phyloP scores from a whole-genome alignment of 2,797 vertebrate species.

The Sylvilagus floridanus region DNA sequence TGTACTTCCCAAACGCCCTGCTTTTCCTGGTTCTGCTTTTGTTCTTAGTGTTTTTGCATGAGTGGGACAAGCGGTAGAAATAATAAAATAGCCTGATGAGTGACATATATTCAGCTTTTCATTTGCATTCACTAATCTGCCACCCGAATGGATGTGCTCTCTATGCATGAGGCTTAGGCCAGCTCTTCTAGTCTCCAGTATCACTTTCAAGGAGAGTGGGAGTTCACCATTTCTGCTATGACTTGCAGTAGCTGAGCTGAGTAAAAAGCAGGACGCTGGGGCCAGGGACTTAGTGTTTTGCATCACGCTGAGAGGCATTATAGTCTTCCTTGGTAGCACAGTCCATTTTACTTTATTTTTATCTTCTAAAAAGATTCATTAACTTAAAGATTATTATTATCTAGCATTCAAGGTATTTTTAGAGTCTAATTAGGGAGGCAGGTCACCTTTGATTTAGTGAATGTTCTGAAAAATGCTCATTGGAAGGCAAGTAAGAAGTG shows the following conservation, averaged over 20 bases:
- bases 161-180: neutral
- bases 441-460: conserved; percentile 80
- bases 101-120: neutral
- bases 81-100: neutral
- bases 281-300: conserved; percentile 57
- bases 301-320: conserved; percentile 63
- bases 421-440: conserved; percentile 80
- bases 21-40: conserved; percentile 35
- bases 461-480: conserved; percentile 74
- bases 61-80: conserved; percentile 19
- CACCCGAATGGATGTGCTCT: neutral
- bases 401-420: conserved; percentile 80
- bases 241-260: conserved; percentile 6
- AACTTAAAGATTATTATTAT: conserved; percentile 83
- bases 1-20: neutral
- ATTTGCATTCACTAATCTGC: neutral
- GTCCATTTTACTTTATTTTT: conserved; percentile 79
- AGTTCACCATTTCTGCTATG: neutral
- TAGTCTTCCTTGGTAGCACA: conserved; percentile 62
- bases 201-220: neutral
- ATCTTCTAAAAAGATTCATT: conserved; percentile 77
- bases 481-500: conserved; percentile 77
- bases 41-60: conserved; percentile 7
- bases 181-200: neutral
- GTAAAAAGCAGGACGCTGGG: neutral